Evolutionary conservation across 2,888 invertebrate species (phyloP), one percentile per base, ranked within the genome.

Genomic region (Seira sanloemensis): DNA sequence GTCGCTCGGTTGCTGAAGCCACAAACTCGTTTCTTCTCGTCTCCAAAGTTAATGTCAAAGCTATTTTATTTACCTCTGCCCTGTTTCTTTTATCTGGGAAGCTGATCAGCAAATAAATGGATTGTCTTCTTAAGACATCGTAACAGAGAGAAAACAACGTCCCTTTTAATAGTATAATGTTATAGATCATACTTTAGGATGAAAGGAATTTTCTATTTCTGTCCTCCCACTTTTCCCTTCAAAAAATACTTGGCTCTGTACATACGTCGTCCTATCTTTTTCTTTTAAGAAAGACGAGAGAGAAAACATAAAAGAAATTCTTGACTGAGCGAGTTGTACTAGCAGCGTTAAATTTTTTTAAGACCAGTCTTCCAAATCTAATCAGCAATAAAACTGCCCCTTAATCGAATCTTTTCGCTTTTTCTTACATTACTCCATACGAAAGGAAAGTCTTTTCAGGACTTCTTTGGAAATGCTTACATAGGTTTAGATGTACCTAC

Each of bases 301-400:
- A 46, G 19, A 65, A 66, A 62, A 69, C 69, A 75, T 75, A 75
- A 75, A 77, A 46, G 69, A 69, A 80, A 72, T 69, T 85, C 79
- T 86, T 86, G 86, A 83, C 84, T 77, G 85, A 79, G 86, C 50
- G n/a, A 50, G 50, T 50, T 50, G 16, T 50, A 37, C 37, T 12
- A n/a, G 86, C 79, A 88, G 88, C 87, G 84, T 87, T 88, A 88
- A 86, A 88, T 87, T 87, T 50, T 88, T 88, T 86, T 87, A 88
- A 86, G 84, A 86, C 84, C 83, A 76, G 85, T 88, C 86, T 85
- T 80, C 83, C 81, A 87, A 88, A 88, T 88, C 88, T 88, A 88
- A 88, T 88, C 88, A 88, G 88, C 88, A 88, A 88, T 88, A 88
- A 88, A 88, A 87, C 72, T 75, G 71, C 71, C 78, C 84, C 87